These are phyloP conservation scores for Coenonympha arcania DNA, from an alignment of 2,888 invertebrate genomes.

Conservation along the genomic window DNA sequence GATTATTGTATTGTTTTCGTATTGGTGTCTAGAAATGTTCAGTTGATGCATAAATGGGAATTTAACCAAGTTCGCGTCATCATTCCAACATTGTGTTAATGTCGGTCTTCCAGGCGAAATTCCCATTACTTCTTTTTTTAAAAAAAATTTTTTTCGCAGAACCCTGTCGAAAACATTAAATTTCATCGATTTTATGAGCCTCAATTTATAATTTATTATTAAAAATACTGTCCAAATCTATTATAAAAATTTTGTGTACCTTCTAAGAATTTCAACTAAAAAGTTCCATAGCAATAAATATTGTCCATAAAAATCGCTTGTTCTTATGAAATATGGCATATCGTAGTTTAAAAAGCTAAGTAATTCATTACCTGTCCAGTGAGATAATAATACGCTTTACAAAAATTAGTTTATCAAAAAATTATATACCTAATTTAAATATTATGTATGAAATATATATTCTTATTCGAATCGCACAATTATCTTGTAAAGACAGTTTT, in stretches of 20 bases:
- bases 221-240: too few relatives aligned
- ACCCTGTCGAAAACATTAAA: too few relatives aligned
- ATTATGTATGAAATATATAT: not conserved
- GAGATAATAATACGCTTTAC: slow-evolving; percentile 34
- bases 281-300: slow-evolving; percentile 13
- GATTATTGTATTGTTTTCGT: too few relatives aligned
- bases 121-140: too few relatives aligned
- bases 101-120: too few relatives aligned
- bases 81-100: too few relatives aligned
- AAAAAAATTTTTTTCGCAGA: too few relatives aligned
- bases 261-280: slow-evolving; percentile 8
- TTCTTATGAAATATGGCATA: slow-evolving; percentile 26
- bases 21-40: too few relatives aligned
- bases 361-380: slow-evolving; percentile 27
- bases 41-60: too few relatives aligned
- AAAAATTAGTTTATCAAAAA: slow-evolving; percentile 24
- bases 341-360: slow-evolving; percentile 26
- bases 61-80: too few relatives aligned
- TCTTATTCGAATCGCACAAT: slow-evolving; percentile 29
- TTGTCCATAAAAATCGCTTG: slow-evolving; percentile 22
- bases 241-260: not conserved
- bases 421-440: slow-evolving; percentile 7
- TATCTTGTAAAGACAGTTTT: slow-evolving; percentile 22
- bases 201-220: too few relatives aligned
- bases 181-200: too few relatives aligned